Evolutionary conservation across 2,888 invertebrate genomes (phyloP).

Genomic region (Conistra vaccinii): DNA sequence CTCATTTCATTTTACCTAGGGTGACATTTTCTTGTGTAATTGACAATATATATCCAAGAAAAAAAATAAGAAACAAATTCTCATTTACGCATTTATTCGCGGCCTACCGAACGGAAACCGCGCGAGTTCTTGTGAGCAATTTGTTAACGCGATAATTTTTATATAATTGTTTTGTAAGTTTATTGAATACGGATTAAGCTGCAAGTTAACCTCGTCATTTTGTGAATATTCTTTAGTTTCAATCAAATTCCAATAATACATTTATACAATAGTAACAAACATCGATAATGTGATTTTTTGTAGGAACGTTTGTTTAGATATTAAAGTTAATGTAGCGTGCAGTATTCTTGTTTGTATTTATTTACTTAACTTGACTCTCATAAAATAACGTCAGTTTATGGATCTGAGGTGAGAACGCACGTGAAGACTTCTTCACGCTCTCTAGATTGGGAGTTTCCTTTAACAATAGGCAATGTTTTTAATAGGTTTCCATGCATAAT

Average conservation of each 20-base stretch:
- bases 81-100: neutral
- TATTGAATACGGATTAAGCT: slow-evolving; percentile 4
- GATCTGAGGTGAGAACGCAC: slow-evolving; percentile 21
- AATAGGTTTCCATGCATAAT: neutral
- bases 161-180: neutral
- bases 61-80: slow-evolving; percentile 4
- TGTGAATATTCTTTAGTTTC: neutral
- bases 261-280: neutral
- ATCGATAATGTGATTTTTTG: neutral
- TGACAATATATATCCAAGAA: slow-evolving; percentile 4
- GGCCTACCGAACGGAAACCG: neutral
- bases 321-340: slow-evolving; percentile 26
- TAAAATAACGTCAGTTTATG: slow-evolving; percentile 22
- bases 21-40: slow-evolving; percentile 35
- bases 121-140: neutral
- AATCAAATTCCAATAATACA: slow-evolving; percentile 1
- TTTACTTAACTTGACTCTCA: slow-evolving; percentile 25
- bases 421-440: neutral
- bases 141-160: neutral
- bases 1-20: slow-evolving; percentile 4
- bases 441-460: slow-evolving; percentile 16
- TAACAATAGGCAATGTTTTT: neutral
- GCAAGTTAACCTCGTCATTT: neutral
- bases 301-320: slow-evolving; percentile 11
- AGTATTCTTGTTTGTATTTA: slow-evolving; percentile 30